Base-by-base conservation (phyloP, 2,888 invertebrate species). In the Pachliopta kotzebuea region DNA sequence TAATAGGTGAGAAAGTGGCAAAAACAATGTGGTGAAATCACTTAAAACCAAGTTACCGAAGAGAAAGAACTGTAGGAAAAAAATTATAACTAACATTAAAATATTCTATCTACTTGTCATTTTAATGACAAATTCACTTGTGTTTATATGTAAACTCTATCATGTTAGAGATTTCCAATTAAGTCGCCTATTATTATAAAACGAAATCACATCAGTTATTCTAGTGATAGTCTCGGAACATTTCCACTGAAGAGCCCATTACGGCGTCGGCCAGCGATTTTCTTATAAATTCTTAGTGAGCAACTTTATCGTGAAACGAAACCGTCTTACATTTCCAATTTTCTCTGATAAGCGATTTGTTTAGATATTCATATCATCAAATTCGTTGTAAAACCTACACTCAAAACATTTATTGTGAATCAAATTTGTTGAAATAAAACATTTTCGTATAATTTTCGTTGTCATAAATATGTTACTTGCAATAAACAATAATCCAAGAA, bases 201-300 rank as follows among this genome's bases (percentile, higher is more conserved):
- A 57, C 56, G 50, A 63, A 53, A 52, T 53, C 53, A 52, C 57
- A 57, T 63, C 57, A 63, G 57, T 63, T 57, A 63, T 57, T 63
- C 42, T 31, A 57, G 42, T 57, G 42, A 63, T 53, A 26, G 52
- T 42, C 42, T 23, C 52, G 57, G n/a, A 37, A 62, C 53, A 54
- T 56, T 24, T 56, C 42, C 52, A 56, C 52, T 63, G 53, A 57
- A 63, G 52, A 63, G 53, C 52, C 62, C 57, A 63, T 63, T 63
- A 63, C 42, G 42, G 37, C 26, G 37, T 14, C 37, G 26, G 53
- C 62, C 42, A 42, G 45, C 45, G 52, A 55, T 56, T 62, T 56
- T 57, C 62, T 63, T 57, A 63, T 63, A 63, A 63, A 63, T 63
- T 63, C 57, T 63, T 57, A 63, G 53, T 42, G 57, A 53, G 42